A percentile compares a stretch with the other conserved stretches of the same genome.
Evolutionary conservation across 2,797 vertebrate genomes (phyloP).

Genomic region (Apogon talboti): DNA sequence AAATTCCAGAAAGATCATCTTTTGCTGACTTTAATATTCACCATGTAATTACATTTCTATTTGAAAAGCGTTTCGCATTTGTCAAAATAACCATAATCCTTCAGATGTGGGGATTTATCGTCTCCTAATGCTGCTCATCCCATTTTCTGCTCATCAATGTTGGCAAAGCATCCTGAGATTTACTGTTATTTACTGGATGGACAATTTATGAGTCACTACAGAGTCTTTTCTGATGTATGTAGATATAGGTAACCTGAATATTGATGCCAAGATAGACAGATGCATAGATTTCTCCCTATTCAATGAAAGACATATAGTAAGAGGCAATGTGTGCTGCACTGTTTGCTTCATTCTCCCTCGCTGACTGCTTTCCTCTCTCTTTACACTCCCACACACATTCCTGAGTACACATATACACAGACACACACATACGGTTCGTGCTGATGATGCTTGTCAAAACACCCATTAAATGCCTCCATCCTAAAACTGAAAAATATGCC

Average conservation of each 20-base stretch:
- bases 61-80: slow-evolving; percentile 76
- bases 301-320: slow-evolving; percentile 2
- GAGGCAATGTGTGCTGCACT: slow-evolving; percentile 25
- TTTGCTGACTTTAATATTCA: slow-evolving; percentile 77
- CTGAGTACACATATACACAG: slow-evolving; percentile 13
- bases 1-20: slow-evolving; percentile 63
- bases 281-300: slow-evolving; percentile 38
- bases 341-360: slow-evolving; percentile 44
- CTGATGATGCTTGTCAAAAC: slow-evolving; percentile 50
- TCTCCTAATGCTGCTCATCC: slow-evolving; percentile 80
- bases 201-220: slow-evolving; percentile 64
- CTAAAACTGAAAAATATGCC: slow-evolving; percentile 1
- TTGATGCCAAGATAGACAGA: slow-evolving; percentile 39
- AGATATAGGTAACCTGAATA: slow-evolving; percentile 61
- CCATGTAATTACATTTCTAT: slow-evolving; percentile 81
- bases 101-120: slow-evolving; percentile 82
- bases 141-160: slow-evolving; percentile 81
- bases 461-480: slow-evolving; percentile 45
- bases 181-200: slow-evolving; percentile 75
- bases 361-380: slow-evolving; percentile 54
- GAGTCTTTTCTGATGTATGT: slow-evolving; percentile 62
- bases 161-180: slow-evolving; percentile 70
- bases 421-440: slow-evolving; percentile 8
- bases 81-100: slow-evolving; percentile 83
- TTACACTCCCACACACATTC: slow-evolving; percentile 63